phyloP scores from a whole-genome alignment of 2,888 invertebrate genomes.

The Drosophila macrospina region DNA sequence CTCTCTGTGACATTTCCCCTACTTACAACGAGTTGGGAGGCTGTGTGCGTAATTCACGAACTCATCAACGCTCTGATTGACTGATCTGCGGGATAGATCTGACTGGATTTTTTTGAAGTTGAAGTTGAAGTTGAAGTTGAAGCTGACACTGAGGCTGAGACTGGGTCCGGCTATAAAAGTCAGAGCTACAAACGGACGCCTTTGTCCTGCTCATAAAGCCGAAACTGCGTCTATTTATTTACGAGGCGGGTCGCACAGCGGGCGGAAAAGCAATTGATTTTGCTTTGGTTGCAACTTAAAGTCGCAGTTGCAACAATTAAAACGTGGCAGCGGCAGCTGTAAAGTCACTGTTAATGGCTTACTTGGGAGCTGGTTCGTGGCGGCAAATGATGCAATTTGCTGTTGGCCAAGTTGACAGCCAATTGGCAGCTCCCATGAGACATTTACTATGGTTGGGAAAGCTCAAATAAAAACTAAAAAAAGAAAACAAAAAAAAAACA shows the following conservation, averaged over 20 bases:
- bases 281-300: slow-evolving; percentile 31
- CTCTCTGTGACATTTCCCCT: slow-evolving; percentile 55
- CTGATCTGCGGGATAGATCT: slow-evolving; percentile 31
- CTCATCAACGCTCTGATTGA: slow-evolving; percentile 41
- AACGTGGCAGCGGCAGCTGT: slow-evolving; percentile 67
- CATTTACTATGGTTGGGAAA: slow-evolving; percentile 10
- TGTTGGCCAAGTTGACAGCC: slow-evolving; percentile 42
- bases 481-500: not conserved
- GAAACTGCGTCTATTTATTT: slow-evolving; percentile 63
- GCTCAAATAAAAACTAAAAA: not conserved
- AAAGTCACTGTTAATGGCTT: slow-evolving; percentile 73
- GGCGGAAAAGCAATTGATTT: slow-evolving; percentile 71
- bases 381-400: slow-evolving; percentile 21
- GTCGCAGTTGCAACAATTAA: slow-evolving; percentile 68
- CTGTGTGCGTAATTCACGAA: slow-evolving; percentile 16
- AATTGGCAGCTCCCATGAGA: slow-evolving; percentile 29
- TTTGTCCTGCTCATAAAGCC: slow-evolving; percentile 71
- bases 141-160: not conserved
- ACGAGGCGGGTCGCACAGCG: slow-evolving; percentile 72
- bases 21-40: not conserved
- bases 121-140: not conserved
- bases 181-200: slow-evolving; percentile 65
- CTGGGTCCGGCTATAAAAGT: slow-evolving; percentile 62
- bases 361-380: slow-evolving; percentile 44
- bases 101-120: no score